These are phyloP conservation scores for Nasonia vitripennis DNA, from an alignment of 1,140 invertebrate species.

Conservation along the genomic window DNA sequence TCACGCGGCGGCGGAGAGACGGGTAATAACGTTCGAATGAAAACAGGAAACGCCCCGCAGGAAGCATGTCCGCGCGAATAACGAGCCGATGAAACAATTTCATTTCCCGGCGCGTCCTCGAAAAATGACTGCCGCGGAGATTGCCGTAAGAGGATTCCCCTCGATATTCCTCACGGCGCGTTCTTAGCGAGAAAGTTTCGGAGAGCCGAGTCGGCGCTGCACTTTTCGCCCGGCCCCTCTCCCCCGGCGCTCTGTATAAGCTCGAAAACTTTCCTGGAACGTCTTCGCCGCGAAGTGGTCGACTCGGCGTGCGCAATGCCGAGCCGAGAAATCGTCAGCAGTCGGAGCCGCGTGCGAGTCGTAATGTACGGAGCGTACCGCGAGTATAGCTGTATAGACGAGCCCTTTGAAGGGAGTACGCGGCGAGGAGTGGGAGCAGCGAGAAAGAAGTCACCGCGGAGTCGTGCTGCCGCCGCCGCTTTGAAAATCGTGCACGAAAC, in stretches of 20 bases:
- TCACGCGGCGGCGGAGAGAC: background rate
- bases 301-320: background rate
- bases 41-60: background rate
- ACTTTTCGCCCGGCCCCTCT: background rate
- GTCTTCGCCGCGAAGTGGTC: background rate
- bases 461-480: conserved; percentile 30
- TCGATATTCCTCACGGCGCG: background rate
- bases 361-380: background rate
- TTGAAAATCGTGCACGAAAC: conserved; percentile 42
- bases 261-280: background rate
- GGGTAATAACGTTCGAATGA: background rate
- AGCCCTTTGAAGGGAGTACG: conserved; percentile 12
- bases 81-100: background rate
- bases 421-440: background rate
- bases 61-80: background rate
- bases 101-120: background rate
- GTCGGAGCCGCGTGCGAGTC: background rate
- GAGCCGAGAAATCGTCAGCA: background rate
- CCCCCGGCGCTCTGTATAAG: background rate
- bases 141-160: conserved; percentile 11
- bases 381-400: background rate
- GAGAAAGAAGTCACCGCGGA: conserved; percentile 22
- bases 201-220: background rate
- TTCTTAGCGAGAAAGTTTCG: background rate
- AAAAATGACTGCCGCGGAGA: background rate